Evolutionary conservation across 2,888 invertebrate genomes (phyloP).

Genomic region (Hoplodrina blanda): DNA sequence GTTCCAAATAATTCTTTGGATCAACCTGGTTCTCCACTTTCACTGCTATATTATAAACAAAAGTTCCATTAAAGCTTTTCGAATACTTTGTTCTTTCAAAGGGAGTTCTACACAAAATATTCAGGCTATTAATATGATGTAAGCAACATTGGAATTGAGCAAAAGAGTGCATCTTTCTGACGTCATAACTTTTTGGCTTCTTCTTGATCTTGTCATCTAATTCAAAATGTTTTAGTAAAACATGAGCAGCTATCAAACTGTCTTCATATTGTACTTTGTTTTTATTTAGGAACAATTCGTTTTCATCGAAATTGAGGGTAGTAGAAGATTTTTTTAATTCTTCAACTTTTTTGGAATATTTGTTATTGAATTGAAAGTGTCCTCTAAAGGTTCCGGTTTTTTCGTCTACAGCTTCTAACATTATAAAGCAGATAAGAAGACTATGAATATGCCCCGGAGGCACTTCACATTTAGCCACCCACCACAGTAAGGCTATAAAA

Average conservation of each 20-base stretch:
- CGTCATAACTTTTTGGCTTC: conserved; percentile 90
- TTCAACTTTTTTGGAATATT: conserved; percentile 80
- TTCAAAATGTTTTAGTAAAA: conserved; percentile 91
- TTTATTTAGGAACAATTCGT: conserved; percentile 83
- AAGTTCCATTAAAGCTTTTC: conserved; percentile 94
- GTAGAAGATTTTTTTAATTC: conserved; percentile 70
- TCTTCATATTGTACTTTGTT: conserved; percentile 90
- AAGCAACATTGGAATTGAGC: conserved; percentile 93
- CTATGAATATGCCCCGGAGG: conserved; percentile 89
- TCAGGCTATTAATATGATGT: conserved; percentile 91
- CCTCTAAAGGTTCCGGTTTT: conserved; percentile 90
- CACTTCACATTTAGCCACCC: conserved; percentile 86
- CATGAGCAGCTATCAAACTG: conserved; percentile 90
- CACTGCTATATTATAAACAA: conserved; percentile 93
- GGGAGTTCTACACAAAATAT: conserved; percentile 91
- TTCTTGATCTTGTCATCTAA: conserved; percentile 88
- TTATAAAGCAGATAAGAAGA: conserved; percentile 90
- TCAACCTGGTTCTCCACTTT: conserved; percentile 91
- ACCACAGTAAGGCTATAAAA: conserved; percentile 91
- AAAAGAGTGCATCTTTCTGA: conserved; percentile 91
- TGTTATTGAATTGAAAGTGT: conserved; percentile 84
- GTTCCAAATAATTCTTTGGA: conserved; percentile 88
- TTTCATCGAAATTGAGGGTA: conserved; percentile 58
- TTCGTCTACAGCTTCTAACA: conserved; percentile 90
- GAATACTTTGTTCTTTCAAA: conserved; percentile 90